phyloP scores from a whole-genome alignment of 2,888 invertebrate species.

The Coleophora deauratella region DNA sequence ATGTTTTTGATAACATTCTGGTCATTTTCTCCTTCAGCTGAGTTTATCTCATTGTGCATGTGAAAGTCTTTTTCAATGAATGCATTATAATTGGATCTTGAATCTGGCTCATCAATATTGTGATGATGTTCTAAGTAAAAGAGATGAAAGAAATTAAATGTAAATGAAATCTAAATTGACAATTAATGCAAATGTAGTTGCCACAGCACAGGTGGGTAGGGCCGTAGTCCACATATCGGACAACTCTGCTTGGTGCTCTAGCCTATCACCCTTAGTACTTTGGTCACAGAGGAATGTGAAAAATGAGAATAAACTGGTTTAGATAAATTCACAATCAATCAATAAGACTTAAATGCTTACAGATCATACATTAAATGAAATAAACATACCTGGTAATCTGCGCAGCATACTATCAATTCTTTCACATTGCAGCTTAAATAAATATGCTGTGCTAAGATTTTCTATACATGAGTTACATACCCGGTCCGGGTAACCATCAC shows the following conservation, averaged over 20 bases:
- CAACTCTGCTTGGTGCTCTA: too few species aligned
- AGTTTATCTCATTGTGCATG: conserved; percentile 45
- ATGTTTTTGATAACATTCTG: conserved; percentile 46
- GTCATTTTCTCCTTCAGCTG: conserved; percentile 52
- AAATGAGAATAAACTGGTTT: too few species aligned
- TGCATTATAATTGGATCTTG: conserved; percentile 43
- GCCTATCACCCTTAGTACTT: too few species aligned
- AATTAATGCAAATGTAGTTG: too few species aligned
- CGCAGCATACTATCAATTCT: conserved; percentile 46
- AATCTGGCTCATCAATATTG: conserved; percentile 35
- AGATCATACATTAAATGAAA: background rate
- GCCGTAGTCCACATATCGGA: too few species aligned
- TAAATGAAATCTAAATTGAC: too few species aligned
- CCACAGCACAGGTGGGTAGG: too few species aligned
- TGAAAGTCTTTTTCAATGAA: conserved; percentile 56
- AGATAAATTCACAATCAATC: too few species aligned
- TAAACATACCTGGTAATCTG: conserved; percentile 44
- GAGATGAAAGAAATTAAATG: conserved; percentile 4
- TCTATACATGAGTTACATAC: conserved; percentile 64
- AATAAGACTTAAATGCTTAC: too few species aligned
- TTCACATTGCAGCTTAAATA: conserved; percentile 65
- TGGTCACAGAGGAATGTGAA: too few species aligned
- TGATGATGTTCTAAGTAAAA: conserved; percentile 37
- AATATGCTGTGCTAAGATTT: conserved; percentile 59
- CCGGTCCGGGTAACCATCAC: conserved; percentile 58